Percentiles rank a stretch among this genome's conserved stretches.
phyloP scores from a whole-genome alignment of 2,113 vertebrate species.

The Fulmarus glacialis region DNA sequence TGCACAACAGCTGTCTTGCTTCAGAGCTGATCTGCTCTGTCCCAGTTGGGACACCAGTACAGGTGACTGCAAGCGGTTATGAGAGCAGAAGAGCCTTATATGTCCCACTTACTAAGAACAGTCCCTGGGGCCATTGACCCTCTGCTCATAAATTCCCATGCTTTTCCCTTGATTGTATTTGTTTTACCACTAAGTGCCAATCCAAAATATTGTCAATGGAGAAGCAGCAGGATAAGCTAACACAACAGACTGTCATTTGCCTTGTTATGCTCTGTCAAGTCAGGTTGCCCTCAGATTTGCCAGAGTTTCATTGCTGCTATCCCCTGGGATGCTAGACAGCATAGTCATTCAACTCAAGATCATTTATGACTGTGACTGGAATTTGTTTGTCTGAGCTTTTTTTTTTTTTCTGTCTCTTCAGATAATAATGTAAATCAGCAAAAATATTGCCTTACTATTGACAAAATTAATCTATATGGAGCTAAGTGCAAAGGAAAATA shows the following conservation, averaged over 20 bases:
- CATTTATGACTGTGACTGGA: background rate
- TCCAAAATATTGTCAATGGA: background rate
- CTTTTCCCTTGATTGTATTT: background rate
- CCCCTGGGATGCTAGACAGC: background rate
- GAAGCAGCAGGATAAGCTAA: background rate
- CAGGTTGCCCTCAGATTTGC: constrained; percentile 5
- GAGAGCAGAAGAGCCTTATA: background rate
- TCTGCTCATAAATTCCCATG: background rate
- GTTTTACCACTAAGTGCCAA: background rate
- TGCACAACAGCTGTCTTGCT: background rate
- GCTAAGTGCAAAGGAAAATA: constrained; percentile 8
- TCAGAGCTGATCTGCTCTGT: background rate
- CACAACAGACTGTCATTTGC: background rate
- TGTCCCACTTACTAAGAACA: background rate
- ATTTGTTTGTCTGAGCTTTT: background rate
- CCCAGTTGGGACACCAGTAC: background rate
- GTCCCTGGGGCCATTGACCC: background rate
- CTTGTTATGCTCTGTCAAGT: background rate
- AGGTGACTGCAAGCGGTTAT: background rate
- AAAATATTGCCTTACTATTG: background rate
- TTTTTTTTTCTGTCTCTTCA: background rate
- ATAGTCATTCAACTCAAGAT: background rate
- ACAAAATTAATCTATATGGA: background rate
- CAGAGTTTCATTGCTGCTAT: background rate
- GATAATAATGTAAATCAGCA: background rate